These are phyloP conservation scores for Triplophysa yarkandensis DNA, from an alignment of 2,797 vertebrate genomes.

Conservation along the genomic window DNA sequence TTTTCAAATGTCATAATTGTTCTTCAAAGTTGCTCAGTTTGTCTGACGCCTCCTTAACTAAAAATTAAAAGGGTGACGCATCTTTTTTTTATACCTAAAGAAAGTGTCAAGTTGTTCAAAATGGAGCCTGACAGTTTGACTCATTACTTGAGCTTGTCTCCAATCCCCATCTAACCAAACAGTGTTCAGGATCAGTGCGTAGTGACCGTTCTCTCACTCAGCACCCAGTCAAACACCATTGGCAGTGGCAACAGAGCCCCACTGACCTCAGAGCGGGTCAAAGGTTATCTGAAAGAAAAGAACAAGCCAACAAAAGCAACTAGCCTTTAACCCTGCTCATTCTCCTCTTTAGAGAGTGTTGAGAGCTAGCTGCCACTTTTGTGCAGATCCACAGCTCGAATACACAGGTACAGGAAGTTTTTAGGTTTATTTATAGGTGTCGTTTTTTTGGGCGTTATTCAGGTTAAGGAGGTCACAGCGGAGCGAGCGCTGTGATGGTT, in stretches of 20 bases:
- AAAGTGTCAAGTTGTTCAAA: constrained; percentile 40
- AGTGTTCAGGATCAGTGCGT: constrained; percentile 39
- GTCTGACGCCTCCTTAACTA: background rate
- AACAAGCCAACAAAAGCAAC: constrained; percentile 53
- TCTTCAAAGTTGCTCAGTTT: background rate
- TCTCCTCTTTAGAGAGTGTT: constrained; percentile 34
- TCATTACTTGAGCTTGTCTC: constrained; percentile 49
- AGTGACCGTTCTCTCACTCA: constrained; percentile 36
- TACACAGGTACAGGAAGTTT: constrained; percentile 12
- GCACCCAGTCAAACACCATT: constrained; percentile 35
- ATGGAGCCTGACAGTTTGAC: constrained; percentile 47
- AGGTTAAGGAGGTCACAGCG: background rate
- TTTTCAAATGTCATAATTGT: background rate
- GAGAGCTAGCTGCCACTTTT: constrained; percentile 38
- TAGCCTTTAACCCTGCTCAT: constrained; percentile 52
- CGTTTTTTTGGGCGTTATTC: constrained; percentile 7
- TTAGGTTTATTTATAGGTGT: constrained; percentile 7
- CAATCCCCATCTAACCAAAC: constrained; percentile 46
- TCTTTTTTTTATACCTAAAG: constrained; percentile 46
- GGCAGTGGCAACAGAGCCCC: constrained; percentile 21
- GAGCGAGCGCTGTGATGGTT: background rate
- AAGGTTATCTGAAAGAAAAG: constrained; percentile 55
- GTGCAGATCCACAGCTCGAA: constrained; percentile 27
- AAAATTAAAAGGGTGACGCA: constrained; percentile 27
- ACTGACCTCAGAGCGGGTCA: constrained; percentile 49